Conservation (phyloP, 2,113 vertebrate species). For the Crotalus viridis region DNA sequence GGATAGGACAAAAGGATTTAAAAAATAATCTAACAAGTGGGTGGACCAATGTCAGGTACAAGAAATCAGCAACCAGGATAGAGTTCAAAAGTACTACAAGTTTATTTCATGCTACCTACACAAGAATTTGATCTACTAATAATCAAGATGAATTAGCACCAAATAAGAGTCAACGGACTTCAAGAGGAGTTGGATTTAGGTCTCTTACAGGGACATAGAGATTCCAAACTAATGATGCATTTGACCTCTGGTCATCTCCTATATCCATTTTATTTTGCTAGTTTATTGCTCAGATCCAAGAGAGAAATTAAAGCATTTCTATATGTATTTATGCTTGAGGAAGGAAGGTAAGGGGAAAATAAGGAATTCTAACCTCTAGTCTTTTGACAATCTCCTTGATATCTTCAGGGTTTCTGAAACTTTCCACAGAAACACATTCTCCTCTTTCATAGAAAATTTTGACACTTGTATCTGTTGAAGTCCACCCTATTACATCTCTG, state of each 20-base stretch:
- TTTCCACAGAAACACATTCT: conserved; percentile 89
- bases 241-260: background rate
- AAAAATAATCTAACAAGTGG: background rate
- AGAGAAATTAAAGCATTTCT: rapidly evolving
- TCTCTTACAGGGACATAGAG: background rate
- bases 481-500: conserved; percentile 93
- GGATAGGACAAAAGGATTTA: background rate
- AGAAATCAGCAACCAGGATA: background rate
- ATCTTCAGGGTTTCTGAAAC: conserved; percentile 86
- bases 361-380: conserved; percentile 83
- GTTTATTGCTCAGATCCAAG: background rate
- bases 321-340: background rate
- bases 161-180: background rate
- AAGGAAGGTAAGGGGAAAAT: background rate
- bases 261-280: background rate
- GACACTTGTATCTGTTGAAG: conserved; percentile 85
- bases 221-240: background rate
- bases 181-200: background rate
- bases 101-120: background rate
- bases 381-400: conserved; percentile 93
- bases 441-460: conserved; percentile 95
- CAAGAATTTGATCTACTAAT: background rate
- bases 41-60: background rate
- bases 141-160: background rate
- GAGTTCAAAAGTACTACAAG: background rate